A percentile compares a stretch with the other conserved stretches of the same genome.
These are phyloP conservation scores for Yponomeuta plumbellus DNA, from an alignment of 2,888 invertebrate genomes.

Conservation along the genomic window DNA sequence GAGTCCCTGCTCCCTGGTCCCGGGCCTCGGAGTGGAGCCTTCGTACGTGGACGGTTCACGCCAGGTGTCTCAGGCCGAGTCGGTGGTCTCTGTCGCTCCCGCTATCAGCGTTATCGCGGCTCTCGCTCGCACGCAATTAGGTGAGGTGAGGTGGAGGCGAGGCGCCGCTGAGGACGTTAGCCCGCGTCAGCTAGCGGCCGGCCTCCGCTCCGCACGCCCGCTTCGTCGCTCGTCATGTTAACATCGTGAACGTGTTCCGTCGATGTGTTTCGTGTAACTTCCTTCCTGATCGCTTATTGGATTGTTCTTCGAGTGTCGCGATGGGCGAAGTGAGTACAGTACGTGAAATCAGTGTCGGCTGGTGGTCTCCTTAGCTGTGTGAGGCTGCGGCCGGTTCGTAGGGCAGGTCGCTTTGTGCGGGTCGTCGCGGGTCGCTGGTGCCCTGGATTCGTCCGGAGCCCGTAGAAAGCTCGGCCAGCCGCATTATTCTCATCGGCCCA, in stretches of 20 bases:
- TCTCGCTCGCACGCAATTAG: conserved; percentile 58
- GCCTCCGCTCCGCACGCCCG: conserved; percentile 39
- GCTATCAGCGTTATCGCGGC: conserved; percentile 24
- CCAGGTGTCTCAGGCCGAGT: conserved; percentile 50
- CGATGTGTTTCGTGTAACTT: conserved; percentile 36
- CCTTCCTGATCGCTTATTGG: conserved; percentile 32
- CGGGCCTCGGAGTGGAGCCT: neutral
- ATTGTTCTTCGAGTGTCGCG: conserved; percentile 41
- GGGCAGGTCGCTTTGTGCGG: conserved; percentile 53
- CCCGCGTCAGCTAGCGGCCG: conserved; percentile 46
- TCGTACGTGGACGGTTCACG: conserved; percentile 24
- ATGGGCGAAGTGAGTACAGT: conserved; percentile 69
- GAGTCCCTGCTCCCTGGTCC: conserved; percentile 29
- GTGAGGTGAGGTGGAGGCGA: conserved; percentile 31
- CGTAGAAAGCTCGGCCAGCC: conserved; percentile 50
- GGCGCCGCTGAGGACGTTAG: conserved; percentile 53
- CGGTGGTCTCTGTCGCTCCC: conserved; percentile 51
- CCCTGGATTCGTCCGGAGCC: conserved; percentile 23
- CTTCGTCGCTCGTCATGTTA: conserved; percentile 44
- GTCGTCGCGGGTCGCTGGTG: conserved; percentile 27
- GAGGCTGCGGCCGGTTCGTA: conserved; percentile 37
- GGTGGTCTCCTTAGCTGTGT: conserved; percentile 52
- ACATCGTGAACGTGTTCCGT: conserved; percentile 51
- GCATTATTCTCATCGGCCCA: conserved; percentile 27
- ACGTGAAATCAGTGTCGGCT: conserved; percentile 32